Conservation (phyloP, 2,113 vertebrate species). For the Myiopsitta monachus region DNA sequence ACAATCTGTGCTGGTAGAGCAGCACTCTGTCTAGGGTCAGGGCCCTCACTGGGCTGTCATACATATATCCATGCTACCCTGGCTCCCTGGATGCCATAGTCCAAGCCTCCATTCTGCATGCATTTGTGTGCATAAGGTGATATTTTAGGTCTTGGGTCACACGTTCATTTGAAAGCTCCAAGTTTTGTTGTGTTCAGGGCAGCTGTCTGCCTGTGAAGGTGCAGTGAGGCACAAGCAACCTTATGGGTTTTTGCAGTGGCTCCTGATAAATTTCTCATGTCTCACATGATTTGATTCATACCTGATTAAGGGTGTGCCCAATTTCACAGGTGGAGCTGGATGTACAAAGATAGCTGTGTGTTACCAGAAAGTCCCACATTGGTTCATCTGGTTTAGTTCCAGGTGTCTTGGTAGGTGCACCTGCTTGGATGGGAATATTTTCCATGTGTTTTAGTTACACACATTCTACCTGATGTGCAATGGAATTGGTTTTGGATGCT, state of each 20-base stretch:
- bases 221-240: neutral
- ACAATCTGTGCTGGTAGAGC: neutral
- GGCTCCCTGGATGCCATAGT: neutral
- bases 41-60: rapidly evolving
- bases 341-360: neutral
- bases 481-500: neutral
- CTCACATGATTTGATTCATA: neutral
- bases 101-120: neutral
- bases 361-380: neutral
- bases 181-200: neutral
- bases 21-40: neutral
- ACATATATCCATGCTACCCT: no score
- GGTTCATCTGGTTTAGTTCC: neutral
- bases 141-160: neutral
- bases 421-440: neutral
- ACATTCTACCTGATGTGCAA: neutral
- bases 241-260: neutral
- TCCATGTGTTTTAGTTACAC: neutral
- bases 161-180: neutral
- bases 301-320: neutral
- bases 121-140: neutral
- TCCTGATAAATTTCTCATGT: neutral
- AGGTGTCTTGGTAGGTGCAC: neutral
- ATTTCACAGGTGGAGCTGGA: neutral
- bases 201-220: neutral